Base-by-base conservation (phyloP, 2,113 vertebrate species). In the Strix aluco region DNA sequence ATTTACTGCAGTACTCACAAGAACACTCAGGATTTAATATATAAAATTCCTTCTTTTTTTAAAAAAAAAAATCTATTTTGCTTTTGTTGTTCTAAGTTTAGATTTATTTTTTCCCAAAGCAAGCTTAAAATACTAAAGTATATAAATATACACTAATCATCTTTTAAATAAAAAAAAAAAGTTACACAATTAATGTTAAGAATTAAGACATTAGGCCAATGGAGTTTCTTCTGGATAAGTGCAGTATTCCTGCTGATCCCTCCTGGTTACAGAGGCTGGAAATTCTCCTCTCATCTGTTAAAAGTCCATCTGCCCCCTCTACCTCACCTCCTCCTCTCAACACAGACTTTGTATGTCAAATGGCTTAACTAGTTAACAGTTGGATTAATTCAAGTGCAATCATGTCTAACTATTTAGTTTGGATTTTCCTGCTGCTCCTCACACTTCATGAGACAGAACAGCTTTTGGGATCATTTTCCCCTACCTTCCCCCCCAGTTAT, bases 371-470 rank as follows among this genome's bases (percentile, higher is more conserved):
- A 36, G 23, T 78, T 92, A 84, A 61, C 57, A 92, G 61, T 5
- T 75, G 89, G 65, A 89, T 91, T 89, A 92, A 94, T 69, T 55
- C 49, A 81, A 96, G 62, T 13, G 52, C 52, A 87, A 54, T 65
- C 54, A 72, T 0, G 16, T 74, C 52, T 81, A 74, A 73, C 38
- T 47, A 69, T 17, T 74, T 32, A 92, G 40, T 58, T 55, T 54
- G 40, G 51, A 61, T 78, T 47, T 74, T 91, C 40, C 83, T 79
- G 38, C 65, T 84, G 77, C 11, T 88, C 40, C 63, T 84, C 57
- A 78, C 42, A 27, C 19, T 14, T 23, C 29, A 20, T 1, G 3
- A 84, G 51, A 74, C 7, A 79, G 15, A 29, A 91, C 59, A 86
- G 42, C 51, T 66, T 81, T 70, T 6, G 16, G 44, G 27, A 94